Percentiles rank a stretch among this genome's conserved stretches.
phyloP scores from a whole-genome alignment of 2,113 vertebrate species.

The Cochlearius cochlearius region DNA sequence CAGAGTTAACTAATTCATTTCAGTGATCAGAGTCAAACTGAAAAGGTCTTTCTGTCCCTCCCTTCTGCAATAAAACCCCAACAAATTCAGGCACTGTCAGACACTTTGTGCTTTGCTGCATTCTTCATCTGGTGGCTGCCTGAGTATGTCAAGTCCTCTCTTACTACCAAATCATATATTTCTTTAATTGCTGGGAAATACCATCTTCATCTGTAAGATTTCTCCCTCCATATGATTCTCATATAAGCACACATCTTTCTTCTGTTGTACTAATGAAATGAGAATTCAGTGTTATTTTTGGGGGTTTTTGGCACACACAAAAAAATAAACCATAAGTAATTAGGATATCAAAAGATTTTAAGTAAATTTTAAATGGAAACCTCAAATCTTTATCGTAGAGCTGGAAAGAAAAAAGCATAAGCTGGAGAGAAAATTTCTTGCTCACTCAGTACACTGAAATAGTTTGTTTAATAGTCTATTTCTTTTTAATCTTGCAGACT shows the following conservation, averaged over 20 bases:
- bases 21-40: neutral
- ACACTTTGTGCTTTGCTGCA: neutral
- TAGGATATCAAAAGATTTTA: neutral
- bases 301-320: neutral
- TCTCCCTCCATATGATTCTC: neutral
- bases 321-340: neutral
- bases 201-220: neutral
- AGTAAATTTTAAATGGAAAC: neutral
- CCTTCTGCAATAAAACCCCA: neutral
- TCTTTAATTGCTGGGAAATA: neutral
- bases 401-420: neutral
- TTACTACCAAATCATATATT: neutral
- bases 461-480: neutral
- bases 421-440: neutral
- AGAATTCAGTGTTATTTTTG: neutral
- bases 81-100: neutral
- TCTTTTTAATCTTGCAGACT: neutral
- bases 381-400: neutral
- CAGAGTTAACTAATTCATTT: neutral
- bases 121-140: neutral
- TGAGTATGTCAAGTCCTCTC: neutral
- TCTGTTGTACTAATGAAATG: neutral
- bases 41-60: neutral
- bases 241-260: neutral
- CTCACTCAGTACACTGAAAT: neutral